A percentile compares a stretch with the other conserved stretches of the same genome.
Evolutionary conservation across 2,113 vertebrate genomes (phyloP).

Genomic region (Ovis aries): DNA sequence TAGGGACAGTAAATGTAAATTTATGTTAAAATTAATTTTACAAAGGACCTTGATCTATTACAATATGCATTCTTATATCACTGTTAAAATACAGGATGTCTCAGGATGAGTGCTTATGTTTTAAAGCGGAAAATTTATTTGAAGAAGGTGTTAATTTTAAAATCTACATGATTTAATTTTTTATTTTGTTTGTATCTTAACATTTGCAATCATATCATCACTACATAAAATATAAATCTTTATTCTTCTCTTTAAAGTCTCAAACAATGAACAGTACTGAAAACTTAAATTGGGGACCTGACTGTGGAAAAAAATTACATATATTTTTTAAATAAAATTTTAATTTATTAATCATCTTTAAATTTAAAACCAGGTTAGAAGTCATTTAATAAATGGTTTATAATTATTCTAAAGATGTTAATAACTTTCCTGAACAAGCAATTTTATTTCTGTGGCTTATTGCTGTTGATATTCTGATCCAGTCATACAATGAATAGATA

Average conservation of each 20-base stretch:
- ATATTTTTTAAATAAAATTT: conserved; percentile 19
- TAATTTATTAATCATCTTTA: conserved; percentile 20
- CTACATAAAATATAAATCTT: not conserved
- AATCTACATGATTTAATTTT: conserved; percentile 35
- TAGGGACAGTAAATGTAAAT: conserved; percentile 33
- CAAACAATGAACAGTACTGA: not conserved
- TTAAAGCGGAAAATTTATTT: conserved; percentile 2
- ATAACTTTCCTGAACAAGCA: not conserved
- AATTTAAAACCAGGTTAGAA: conserved; percentile 29
- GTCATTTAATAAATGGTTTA: conserved; percentile 11
- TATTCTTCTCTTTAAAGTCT: conserved; percentile 39
- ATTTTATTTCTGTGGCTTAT: not conserved
- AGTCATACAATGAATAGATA: not conserved
- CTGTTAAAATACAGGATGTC: not conserved
- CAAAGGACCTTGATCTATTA: not conserved
- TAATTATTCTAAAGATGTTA: not conserved
- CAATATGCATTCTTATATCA: not conserved
- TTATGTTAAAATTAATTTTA: conserved; percentile 41
- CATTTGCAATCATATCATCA: conserved; percentile 29
- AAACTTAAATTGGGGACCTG: not conserved
- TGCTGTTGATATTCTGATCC: not conserved
- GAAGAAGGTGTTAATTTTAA: not conserved
- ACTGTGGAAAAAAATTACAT: not conserved
- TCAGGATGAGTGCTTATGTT: not conserved
- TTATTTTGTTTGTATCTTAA: not conserved